Evolutionary conservation across 2,797 vertebrate genomes (phyloP), one percentile per base, ranked within the genome.

Genomic region (Xerus rutilus): DNA sequence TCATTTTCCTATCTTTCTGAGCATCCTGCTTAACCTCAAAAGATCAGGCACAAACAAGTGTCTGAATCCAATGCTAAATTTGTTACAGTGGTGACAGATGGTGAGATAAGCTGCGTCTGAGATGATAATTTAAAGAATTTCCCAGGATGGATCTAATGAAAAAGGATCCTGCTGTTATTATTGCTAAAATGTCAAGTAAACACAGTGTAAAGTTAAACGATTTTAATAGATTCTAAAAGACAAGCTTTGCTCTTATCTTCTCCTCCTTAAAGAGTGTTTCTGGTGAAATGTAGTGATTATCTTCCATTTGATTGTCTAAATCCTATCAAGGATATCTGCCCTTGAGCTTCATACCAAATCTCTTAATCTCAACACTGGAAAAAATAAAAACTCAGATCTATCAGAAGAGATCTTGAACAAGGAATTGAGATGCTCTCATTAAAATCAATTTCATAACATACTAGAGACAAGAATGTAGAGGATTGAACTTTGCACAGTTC

Each of bases 41-140:
- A 74, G 79, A 96, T 89, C 87, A 95, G 52, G 20, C 62, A 93
- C 35, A 77, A 86, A 47, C 77, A 57, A 45, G 25, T 39, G 43
- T 73, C 93, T 69, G 78, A 95, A 88, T 94, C 97, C 92, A 96
- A 96, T 96, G 97, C 94, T 97, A 94, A 97, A 89, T 97, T 97
- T 96, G 97, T 96, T 96, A 96, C 93, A 97, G 95, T 96, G 96
- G 96, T 96, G 96, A 96, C 98, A 98, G 97, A 98, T 98, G 98
- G 97, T 97, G 54, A 81, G 95, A 95, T 93, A 73, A 96, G 87
- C 95, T 92, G 89, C 86, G 94, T 96, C 96, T 96, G 95, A 97
- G 84, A 94, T 97, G 87, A 95, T 86, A 98, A 97, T 98, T 98
- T 98, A 90, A 97, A 98, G 94, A 97, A 98, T 98, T 98, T 98